phyloP scores from a whole-genome alignment of 1,140 invertebrate genomes.

The Helicoverpa zea region DNA sequence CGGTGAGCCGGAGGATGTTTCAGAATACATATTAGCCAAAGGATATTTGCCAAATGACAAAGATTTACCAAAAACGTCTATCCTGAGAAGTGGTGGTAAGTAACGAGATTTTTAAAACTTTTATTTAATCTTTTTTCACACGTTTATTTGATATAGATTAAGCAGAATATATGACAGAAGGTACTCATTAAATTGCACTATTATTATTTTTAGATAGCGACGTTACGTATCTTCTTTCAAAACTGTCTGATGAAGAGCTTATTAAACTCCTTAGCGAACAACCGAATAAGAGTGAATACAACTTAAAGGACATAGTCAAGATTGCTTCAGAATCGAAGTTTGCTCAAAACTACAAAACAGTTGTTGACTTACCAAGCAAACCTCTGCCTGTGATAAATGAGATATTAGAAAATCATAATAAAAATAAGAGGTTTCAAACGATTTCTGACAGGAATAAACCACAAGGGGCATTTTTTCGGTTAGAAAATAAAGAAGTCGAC shows the following conservation, averaged over 20 bases:
- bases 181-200: background rate
- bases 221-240: conserved; percentile 73
- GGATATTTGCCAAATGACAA: conserved; percentile 71
- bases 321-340: conserved; percentile 59
- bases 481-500: conserved; percentile 72
- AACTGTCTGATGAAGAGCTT: conserved; percentile 75
- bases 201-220: conserved; percentile 65
- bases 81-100: conserved; percentile 68
- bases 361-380: background rate
- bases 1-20: conserved; percentile 63
- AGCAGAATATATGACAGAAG: too few species aligned
- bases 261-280: conserved; percentile 71
- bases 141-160: too few species aligned
- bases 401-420: conserved; percentile 48
- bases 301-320: conserved; percentile 71
- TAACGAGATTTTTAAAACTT: background rate
- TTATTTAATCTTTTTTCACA: background rate
- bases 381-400: background rate
- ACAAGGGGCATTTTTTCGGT: conserved; percentile 65
- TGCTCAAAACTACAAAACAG: conserved; percentile 29
- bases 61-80: conserved; percentile 64
- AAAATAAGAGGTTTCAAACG: conserved; percentile 56
- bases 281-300: conserved; percentile 70
- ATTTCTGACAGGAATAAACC: conserved; percentile 48
- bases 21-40: conserved; percentile 68